Evolutionary conservation across 2,888 invertebrate genomes (phyloP).

Genomic region (Coelogynopora nodosa): DNA sequence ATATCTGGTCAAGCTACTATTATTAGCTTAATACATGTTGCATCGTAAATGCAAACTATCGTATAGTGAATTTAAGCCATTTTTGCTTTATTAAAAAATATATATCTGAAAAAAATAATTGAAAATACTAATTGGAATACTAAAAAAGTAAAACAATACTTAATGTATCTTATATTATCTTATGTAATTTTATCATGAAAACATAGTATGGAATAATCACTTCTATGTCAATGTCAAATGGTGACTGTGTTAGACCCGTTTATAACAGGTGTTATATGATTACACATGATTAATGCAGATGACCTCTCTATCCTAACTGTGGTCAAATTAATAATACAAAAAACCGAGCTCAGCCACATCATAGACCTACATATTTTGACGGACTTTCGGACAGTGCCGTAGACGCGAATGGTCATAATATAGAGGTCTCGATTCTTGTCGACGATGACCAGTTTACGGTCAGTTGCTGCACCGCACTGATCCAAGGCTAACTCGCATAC

Average conservation of each 20-base stretch:
- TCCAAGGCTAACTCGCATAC: constrained; percentile 79
- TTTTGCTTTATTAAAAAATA: background rate
- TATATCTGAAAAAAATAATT: no score
- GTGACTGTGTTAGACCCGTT: no score
- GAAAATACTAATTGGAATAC: background rate
- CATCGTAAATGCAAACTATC: background rate
- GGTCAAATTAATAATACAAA: constrained; percentile 73
- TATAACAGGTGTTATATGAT: no score
- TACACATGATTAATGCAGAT: no score
- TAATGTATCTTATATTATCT: no score
- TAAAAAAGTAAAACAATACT: background rate
- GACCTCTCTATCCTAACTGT: no score
- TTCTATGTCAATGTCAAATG: no score
- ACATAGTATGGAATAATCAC: no score
- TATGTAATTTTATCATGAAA: no score
- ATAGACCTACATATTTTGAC: constrained; percentile 73
- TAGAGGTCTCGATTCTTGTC: constrained; percentile 84
- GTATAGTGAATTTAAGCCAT: background rate
- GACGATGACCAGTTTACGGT: constrained; percentile 78
- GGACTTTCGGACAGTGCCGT: constrained; percentile 68
- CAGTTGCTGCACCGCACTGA: constrained; percentile 74
- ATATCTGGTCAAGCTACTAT: background rate
- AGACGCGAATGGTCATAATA: constrained; percentile 70
- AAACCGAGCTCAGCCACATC: constrained; percentile 70
- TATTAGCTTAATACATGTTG: background rate